phyloP scores from a whole-genome alignment of 2,888 invertebrate species.

The Drosophila ustulata region DNA sequence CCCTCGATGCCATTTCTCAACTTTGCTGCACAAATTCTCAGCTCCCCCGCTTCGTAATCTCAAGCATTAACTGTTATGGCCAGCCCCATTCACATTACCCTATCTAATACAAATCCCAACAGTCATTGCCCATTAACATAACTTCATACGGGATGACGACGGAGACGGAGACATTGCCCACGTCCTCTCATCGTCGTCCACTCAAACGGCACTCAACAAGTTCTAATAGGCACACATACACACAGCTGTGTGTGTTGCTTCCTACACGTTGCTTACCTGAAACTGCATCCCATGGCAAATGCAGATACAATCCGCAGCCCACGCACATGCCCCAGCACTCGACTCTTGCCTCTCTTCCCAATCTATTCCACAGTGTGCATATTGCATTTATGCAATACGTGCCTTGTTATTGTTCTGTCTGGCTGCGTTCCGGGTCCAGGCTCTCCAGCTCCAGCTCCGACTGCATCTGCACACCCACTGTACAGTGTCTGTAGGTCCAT shows the following conservation, averaged over 20 bases:
- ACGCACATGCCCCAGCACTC: constrained; percentile 47
- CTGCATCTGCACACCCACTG: constrained; percentile 47
- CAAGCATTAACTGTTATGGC: constrained; percentile 57
- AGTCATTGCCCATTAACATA: constrained; percentile 80
- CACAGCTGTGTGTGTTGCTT: constrained; percentile 6
- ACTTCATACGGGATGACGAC: constrained; percentile 51
- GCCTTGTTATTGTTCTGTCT: constrained; percentile 77
- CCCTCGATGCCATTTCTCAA: constrained; percentile 3
- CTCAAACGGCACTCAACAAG: constrained; percentile 75
- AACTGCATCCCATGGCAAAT: constrained; percentile 17
- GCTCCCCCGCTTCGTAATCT: constrained; percentile 30
- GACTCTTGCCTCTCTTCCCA: background rate
- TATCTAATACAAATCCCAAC: constrained; percentile 75
- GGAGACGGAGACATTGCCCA: constrained; percentile 33
- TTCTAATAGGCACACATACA: constrained; percentile 67
- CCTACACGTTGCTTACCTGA: constrained; percentile 54
- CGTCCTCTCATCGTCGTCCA: constrained; percentile 65
- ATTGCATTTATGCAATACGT: constrained; percentile 80
- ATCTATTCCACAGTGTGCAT: constrained; percentile 45
- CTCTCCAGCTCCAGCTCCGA: constrained; percentile 16
- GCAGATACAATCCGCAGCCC: constrained; percentile 44
- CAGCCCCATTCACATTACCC: constrained; percentile 63
- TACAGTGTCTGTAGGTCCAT: background rate
- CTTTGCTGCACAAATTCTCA: background rate
- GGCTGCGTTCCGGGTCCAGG: constrained; percentile 34